phyloP scores from a whole-genome alignment of 2,888 invertebrate species.

The Salticus scenicus region DNA sequence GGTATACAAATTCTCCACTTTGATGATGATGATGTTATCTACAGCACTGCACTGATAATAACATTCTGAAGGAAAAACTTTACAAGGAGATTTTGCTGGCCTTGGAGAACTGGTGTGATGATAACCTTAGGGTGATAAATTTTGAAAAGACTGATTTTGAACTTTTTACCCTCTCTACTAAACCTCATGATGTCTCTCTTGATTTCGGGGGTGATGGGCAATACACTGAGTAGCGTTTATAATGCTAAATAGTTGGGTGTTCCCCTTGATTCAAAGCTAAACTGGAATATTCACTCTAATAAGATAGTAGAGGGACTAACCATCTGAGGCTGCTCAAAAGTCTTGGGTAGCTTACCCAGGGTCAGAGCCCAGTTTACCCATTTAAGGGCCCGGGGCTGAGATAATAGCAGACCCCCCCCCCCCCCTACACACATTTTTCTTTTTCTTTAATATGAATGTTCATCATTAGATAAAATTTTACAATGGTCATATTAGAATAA shows the following conservation, averaged over 20 bases:
- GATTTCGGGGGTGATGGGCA: neutral
- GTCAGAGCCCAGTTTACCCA: too few relatives aligned
- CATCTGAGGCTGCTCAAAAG: neutral
- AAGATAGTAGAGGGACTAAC: neutral
- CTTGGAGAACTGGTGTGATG: neutral
- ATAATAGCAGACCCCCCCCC: too few relatives aligned
- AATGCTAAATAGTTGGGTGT: neutral
- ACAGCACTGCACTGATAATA: neutral
- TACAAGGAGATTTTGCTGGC: neutral
- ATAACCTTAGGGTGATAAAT: neutral
- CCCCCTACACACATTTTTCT: too few relatives aligned
- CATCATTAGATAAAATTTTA: too few relatives aligned
- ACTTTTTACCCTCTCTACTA: neutral
- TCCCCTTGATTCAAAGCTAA: neutral
- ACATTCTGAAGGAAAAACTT: neutral
- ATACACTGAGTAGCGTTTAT: too few relatives aligned
- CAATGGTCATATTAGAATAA: too few relatives aligned
- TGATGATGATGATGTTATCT: neutral
- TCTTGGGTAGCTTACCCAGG: too few relatives aligned
- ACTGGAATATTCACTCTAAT: neutral
- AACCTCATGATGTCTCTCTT: neutral
- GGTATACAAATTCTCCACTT: neutral
- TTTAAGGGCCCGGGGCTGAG: too few relatives aligned
- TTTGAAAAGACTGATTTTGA: neutral
- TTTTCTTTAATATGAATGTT: too few relatives aligned